Conservation (phyloP, 1,140 invertebrate species). For the Lasioglossum albipes region DNA sequence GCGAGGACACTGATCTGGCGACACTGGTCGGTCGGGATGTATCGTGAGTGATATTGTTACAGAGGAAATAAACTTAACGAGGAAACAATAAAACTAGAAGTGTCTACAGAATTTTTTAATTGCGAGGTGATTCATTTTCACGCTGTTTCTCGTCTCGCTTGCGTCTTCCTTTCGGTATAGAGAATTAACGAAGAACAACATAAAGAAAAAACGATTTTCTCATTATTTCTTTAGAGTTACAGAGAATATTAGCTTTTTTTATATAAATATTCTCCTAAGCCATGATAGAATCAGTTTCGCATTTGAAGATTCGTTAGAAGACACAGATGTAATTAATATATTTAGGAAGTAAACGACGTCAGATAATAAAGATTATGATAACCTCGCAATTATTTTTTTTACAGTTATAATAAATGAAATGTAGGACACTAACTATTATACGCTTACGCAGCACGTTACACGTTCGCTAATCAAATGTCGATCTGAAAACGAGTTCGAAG, state of each 20-base stretch:
- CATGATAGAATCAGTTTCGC: background rate
- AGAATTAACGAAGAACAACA: background rate
- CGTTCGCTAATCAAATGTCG: constrained; percentile 10
- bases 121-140: constrained; percentile 17
- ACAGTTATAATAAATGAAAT: background rate
- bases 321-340: background rate
- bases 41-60: background rate
- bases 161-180: constrained; percentile 20
- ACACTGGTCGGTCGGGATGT: background rate
- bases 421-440: background rate
- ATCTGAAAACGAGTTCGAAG: background rate
- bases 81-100: background rate
- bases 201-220: background rate
- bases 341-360: background rate
- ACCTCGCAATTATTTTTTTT: constrained; percentile 7
- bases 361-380: background rate
- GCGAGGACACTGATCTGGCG: too few species aligned
- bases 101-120: constrained; percentile 1
- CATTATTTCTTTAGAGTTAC: background rate
- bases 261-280: too few species aligned
- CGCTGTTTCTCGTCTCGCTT: background rate
- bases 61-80: background rate
- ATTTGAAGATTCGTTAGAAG: background rate
- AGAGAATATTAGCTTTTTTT: background rate
- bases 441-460: background rate